phyloP scores from a whole-genome alignment of 1,140 invertebrate genomes.

The Drosophila quadrilineata region DNA sequence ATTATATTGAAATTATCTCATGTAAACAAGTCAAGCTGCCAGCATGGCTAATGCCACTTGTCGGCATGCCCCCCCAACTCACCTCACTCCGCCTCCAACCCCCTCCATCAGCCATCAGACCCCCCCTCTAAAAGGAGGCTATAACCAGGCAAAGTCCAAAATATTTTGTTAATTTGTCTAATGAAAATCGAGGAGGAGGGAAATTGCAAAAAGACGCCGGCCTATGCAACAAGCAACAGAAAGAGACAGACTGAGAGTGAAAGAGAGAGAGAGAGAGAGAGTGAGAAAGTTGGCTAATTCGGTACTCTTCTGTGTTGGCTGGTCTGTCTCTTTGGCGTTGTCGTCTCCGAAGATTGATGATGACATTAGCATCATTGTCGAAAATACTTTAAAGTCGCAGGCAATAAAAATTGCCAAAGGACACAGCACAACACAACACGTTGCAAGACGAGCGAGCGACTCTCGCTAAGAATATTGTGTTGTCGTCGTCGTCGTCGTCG shows the following conservation, averaged over 20 bases:
- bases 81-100: neutral
- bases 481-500: constrained; percentile 14
- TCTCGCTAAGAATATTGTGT: too few relatives aligned
- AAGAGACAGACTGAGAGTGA: too few relatives aligned
- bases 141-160: constrained; percentile 19
- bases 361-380: constrained; percentile 80
- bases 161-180: constrained; percentile 79
- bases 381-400: constrained; percentile 66
- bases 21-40: constrained; percentile 80
- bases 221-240: too few relatives aligned
- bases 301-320: too few relatives aligned
- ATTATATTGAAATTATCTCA: constrained; percentile 78
- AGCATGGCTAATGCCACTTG: constrained; percentile 74
- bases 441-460: constrained; percentile 9
- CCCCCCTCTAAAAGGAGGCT: neutral
- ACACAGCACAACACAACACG: constrained; percentile 34
- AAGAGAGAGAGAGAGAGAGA: too few relatives aligned
- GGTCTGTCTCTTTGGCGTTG: neutral
- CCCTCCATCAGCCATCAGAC: neutral
- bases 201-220: constrained; percentile 44
- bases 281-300: constrained; percentile 16
- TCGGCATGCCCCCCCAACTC: constrained; percentile 33
- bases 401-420: constrained; percentile 38
- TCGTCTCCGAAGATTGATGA: constrained; percentile 71
- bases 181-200: constrained; percentile 56